Evolutionary conservation across 2,113 vertebrate species (phyloP), one percentile per base, ranked within the genome.

Genomic region (Apus apus): DNA sequence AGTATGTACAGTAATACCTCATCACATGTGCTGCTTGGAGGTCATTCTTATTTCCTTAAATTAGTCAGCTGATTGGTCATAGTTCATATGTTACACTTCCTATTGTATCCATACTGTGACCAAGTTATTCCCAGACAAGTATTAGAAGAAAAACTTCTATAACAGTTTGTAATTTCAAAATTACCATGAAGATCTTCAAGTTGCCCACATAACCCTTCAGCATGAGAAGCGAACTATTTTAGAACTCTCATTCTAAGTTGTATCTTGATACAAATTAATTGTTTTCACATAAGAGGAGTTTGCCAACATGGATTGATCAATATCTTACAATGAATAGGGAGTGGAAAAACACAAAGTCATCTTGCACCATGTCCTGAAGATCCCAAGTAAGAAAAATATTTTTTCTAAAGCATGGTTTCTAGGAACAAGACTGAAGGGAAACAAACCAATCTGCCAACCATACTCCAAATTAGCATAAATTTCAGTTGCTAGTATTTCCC

Each of bases 391-490:
- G 74, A 79, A 51, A 87, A 91, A 76, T 46, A 14, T 13, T 79
- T n/a, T 73, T 94, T 38, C 85, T 85, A 54, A 75, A 85, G 77
- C 48, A 6, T 71, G 29, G 46, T 85, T 96, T 96, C 81, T 95
- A 94, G 78, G 81, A 95, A 89, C n/a, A 45, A 26, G 53, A 15
- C 46, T 66, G 81, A 86, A 74, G 62, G 73, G 48, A 94, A 29
- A 62, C 8, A 29, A 65, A 30, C 74, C 22, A 32, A 7, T 91
- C 77, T 95, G 89, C 84, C 66, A 92, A 0, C 77, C 45, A 6
- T 51, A 5, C 15, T 79, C 73, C 58, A 65, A 70, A 73, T 72
- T 23, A 93, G 40, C 77, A 57, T 67, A 53, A 71, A 36, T 85
- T 88, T 86, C 75, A 56, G 71, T 80, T 89, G 64, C 60, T 85